Evolutionary conservation across 2,113 vertebrate genomes (phyloP).

Genomic region (Pseudolaguvia tuberculata): DNA sequence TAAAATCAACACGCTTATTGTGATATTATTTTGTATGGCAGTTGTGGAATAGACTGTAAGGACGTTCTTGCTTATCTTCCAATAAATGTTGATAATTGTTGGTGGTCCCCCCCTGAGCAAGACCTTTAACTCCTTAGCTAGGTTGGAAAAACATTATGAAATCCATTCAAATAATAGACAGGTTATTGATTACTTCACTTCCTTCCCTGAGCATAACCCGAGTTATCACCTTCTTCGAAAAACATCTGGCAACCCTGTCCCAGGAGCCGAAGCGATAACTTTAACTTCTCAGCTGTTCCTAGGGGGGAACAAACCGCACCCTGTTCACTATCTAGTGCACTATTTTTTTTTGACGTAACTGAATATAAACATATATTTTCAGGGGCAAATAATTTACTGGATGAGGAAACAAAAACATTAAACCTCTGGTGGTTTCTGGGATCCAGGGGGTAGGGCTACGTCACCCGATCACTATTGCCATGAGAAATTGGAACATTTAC

Average conservation of each 20-base stretch:
- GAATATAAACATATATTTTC: not conserved
- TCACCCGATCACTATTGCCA: not conserved
- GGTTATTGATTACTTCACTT: too few relatives aligned
- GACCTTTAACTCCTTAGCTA: too few relatives aligned
- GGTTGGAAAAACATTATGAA: too few relatives aligned
- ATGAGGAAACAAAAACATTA: too few relatives aligned
- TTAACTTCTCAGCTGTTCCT: conserved; percentile 14
- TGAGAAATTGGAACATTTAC: not conserved
- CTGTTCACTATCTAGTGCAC: not conserved
- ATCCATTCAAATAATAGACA: too few relatives aligned
- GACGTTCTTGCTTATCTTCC: too few relatives aligned
- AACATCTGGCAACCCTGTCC: not conserved
- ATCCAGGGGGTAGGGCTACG: not conserved
- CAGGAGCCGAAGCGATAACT: not conserved
- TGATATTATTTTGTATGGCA: not conserved
- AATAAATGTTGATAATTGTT: too few relatives aligned
- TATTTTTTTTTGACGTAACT: not conserved
- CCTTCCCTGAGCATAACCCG: not conserved
- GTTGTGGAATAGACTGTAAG: too few relatives aligned
- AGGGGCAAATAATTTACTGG: not conserved
- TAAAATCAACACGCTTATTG: not conserved
- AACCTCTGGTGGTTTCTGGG: not conserved
- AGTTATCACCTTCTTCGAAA: not conserved
- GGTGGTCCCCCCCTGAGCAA: too few relatives aligned
- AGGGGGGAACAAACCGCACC: not conserved